Base-by-base conservation (phyloP, 2,113 vertebrate genomes). In the Ginglymostoma cirratum region DNA sequence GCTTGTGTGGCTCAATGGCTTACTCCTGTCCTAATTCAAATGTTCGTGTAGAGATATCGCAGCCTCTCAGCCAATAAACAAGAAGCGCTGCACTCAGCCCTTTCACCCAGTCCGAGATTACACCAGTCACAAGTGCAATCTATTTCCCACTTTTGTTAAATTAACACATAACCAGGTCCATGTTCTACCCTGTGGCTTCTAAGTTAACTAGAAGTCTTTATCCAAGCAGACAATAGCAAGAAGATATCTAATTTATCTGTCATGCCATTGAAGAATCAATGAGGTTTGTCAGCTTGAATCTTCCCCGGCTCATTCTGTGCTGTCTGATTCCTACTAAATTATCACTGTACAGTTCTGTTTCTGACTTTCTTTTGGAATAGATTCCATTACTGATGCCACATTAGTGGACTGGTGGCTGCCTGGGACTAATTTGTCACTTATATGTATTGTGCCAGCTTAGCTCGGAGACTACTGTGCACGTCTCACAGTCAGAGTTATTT, bases 251-350 rank as follows among this genome's bases (percentile, higher is more conserved):
- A 66, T 93, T 93, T 67, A 67, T 23, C 89, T 38, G 89, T 93
- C 89, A 93, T 66, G 89, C 89, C 61, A 66, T 93, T 21, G 21
- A 65, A 93, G 89, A 93, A 38, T 93, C 89, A 66, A 66, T 24
- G 65, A 93, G 34, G 61, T 66, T 93, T 66, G 55, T 93, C 65
- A 38, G 61, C 6, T n/a, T 38, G 55, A 8, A 93, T 93, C n/a
- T 34, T 66, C 61, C 89, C 15, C 5, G 66, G n/a, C n/a, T 93
- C 89, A 66, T 67, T 42, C 89, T 19, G 19, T 93, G 89, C 55
- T 93, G 89, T 66, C 89, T 93, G 61, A 93, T 38, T 93, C 61
- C 89, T 93, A n/a, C 66, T 66, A 93, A 93, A 66, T 93, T 66
- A 93, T 93, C 67, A 21, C 89, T 67, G 8, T 93, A 65, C 61